These are phyloP conservation scores for Yasuhikotakia modesta DNA, from an alignment of 2,797 vertebrate species.

Conservation along the genomic window DNA sequence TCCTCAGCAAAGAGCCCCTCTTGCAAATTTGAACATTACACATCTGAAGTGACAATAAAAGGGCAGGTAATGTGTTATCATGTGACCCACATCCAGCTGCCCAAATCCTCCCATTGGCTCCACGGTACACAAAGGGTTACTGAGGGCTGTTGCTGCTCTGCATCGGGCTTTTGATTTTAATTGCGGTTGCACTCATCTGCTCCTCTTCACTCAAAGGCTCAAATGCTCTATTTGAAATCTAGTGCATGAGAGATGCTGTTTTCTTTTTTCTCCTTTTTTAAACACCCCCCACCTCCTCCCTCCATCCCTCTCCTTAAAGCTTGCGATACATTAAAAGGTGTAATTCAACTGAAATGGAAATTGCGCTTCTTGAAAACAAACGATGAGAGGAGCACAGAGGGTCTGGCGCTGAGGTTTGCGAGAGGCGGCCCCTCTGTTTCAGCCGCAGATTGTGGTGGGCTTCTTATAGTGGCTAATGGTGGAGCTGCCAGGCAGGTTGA, in stretches of 20 bases:
- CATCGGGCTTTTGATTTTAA: constrained; percentile 78
- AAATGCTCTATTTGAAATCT: constrained; percentile 77
- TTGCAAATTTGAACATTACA: constrained; percentile 25
- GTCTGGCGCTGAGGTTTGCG: constrained; percentile 63
- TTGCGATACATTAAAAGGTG: constrained; percentile 80
- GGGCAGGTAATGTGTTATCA: constrained; percentile 53
- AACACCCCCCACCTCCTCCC: constrained; percentile 41
- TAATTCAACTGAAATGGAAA: constrained; percentile 86
- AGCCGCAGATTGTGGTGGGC: constrained; percentile 74
- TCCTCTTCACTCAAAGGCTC: constrained; percentile 75
- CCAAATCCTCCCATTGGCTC: constrained; percentile 56
- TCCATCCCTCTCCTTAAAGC: constrained; percentile 69
- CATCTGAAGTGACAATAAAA: constrained; percentile 35
- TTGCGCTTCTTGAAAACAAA: constrained; percentile 82
- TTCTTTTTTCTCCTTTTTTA: constrained; percentile 54
- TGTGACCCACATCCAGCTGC: constrained; percentile 52
- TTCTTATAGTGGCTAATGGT: constrained; percentile 77
- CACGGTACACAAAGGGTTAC: constrained; percentile 68
- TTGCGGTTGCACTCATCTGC: constrained; percentile 72
- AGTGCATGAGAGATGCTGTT: constrained; percentile 71
- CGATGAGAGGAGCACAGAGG: constrained; percentile 79
- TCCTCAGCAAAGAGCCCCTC: constrained; percentile 31
- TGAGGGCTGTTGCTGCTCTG: constrained; percentile 68
- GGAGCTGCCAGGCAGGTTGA: constrained; percentile 77
- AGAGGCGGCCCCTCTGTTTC: constrained; percentile 71